Evolutionary conservation across 2,888 invertebrate genomes (phyloP), one percentile per base, ranked within the genome.

Genomic region (Cerastis leucographa): DNA sequence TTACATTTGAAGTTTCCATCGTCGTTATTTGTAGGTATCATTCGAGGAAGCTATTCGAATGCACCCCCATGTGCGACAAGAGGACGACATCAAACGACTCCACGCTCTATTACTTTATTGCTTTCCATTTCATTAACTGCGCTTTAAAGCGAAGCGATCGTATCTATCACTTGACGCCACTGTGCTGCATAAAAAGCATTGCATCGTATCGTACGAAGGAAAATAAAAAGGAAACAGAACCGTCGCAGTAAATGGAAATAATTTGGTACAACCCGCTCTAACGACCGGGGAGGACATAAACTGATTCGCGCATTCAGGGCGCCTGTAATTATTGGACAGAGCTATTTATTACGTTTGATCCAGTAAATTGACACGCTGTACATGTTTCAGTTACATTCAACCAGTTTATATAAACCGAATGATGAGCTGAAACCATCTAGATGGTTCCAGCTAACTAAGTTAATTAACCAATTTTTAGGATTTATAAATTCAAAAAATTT

Each of bases 121-220:
- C 56, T 78, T 66, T 70, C 12, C 46, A 46, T 69, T 77, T 71
- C 51, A 65, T 77, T 69, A 65, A 84, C 40, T 35, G 68, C 44
- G 25, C 66, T 71, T 71, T 76, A 73, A 73, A 84, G n/a, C 44
- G 14, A 68, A 71, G 59, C 74, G 65, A 71, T 59, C 72, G 70
- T 61, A 77, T 67, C 66, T 65, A 76, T 76, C 35, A 72, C 68
- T 74, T 61, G 49, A 56, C 44, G 51, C 42, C 22, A 59, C 71
- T 25, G 46, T 46, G 54, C 56, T 71, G 40, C 69, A 77, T 77
- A 73, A 80, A 81, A 74, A 61, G 35, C 46, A 56, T 42, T 35
- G 65, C 46, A 56, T 54, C 46, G 65, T 49, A 71, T 42, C 54
- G n/a, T 69, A 64, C 19, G 59, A 71, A 70, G 51, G 51, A 51